Evolutionary conservation across 2,888 invertebrate genomes (phyloP).

Genomic region (Tridacna gigas): DNA sequence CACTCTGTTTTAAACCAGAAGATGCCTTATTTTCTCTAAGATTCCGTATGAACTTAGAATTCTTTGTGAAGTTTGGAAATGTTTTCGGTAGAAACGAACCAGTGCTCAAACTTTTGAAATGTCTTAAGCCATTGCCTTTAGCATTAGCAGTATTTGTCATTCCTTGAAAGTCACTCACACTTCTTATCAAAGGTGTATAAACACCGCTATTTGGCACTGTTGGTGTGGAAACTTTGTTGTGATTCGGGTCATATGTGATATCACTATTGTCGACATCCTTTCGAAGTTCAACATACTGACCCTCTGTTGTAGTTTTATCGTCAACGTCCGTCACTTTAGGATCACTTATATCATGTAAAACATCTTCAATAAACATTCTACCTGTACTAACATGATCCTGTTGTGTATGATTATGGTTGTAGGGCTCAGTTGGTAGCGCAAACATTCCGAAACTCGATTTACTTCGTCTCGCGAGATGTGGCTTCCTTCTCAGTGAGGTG

Average conservation of each 20-base stretch:
- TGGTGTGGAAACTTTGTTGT: background rate
- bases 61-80: constrained; percentile 13
- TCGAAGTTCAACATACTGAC: background rate
- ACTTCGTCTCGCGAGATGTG: constrained; percentile 6
- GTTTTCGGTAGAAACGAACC: background rate
- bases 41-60: constrained; percentile 14
- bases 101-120: constrained; percentile 12
- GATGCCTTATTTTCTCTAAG: background rate
- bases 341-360: constrained; percentile 14
- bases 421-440: background rate
- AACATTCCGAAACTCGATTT: constrained; percentile 9
- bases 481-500: constrained; percentile 1
- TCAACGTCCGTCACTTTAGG: background rate
- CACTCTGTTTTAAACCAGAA: background rate
- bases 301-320: background rate
- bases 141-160: background rate
- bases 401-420: background rate
- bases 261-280: background rate
- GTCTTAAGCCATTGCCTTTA: too few species aligned
- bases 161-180: background rate
- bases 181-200: background rate
- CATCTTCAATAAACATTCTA: constrained; percentile 20
- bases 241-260: background rate
- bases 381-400: constrained; percentile 1
- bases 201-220: background rate